Evolutionary conservation across 2,113 vertebrate species (phyloP).

Genomic region (Anhinga anhinga): DNA sequence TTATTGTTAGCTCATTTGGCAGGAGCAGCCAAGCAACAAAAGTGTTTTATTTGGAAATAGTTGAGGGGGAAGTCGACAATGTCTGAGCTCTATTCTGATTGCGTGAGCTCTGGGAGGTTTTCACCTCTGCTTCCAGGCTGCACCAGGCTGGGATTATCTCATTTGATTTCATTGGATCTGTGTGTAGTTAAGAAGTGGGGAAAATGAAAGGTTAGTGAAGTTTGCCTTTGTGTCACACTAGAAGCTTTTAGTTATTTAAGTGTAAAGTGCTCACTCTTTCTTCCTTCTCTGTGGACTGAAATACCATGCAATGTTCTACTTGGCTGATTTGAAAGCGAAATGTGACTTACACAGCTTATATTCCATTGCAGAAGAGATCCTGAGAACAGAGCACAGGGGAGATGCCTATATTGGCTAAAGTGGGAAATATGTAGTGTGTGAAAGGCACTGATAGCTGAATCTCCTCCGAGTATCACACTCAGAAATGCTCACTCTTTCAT

Average conservation of each 20-base stretch:
- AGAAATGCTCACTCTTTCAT: neutral
- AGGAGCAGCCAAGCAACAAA: slow-evolving; percentile 52
- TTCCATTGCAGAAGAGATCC: neutral
- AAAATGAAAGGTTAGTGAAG: slow-evolving; percentile 53
- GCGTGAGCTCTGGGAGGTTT: slow-evolving; percentile 64
- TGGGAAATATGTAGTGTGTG: neutral
- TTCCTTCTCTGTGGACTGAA: slow-evolving; percentile 3
- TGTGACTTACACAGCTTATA: neutral
- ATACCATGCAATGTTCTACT: neutral
- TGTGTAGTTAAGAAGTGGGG: slow-evolving; percentile 19
- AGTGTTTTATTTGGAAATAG: slow-evolving; percentile 72
- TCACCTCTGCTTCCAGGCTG: slow-evolving; percentile 68
- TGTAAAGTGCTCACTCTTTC: neutral
- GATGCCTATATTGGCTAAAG: neutral
- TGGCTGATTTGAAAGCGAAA: neutral
- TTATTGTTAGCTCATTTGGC: slow-evolving; percentile 70
- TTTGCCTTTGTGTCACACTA: slow-evolving; percentile 48
- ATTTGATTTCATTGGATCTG: slow-evolving; percentile 68
- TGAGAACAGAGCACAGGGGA: neutral
- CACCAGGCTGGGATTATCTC: slow-evolving; percentile 67
- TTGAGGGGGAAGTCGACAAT: slow-evolving; percentile 56
- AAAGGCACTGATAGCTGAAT: neutral
- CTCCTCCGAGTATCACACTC: neutral
- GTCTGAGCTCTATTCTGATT: slow-evolving; percentile 28
- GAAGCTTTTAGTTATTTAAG: slow-evolving; percentile 30